These are phyloP conservation scores for Augiades crinisus DNA, from an alignment of 2,888 invertebrate species.

Conservation along the genomic window DNA sequence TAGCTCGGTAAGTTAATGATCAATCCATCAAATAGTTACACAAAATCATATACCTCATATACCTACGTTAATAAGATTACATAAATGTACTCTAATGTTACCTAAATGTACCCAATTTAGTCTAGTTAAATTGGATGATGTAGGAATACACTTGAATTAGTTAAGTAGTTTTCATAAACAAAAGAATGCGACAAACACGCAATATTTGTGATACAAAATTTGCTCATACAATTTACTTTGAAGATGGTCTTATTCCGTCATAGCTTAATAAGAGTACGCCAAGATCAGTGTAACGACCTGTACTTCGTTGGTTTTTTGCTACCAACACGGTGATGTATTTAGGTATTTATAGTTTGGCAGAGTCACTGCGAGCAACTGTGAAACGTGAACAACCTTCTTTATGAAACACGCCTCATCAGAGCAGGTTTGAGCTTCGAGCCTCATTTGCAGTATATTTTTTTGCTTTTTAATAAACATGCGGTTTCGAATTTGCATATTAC, in stretches of 20 bases:
- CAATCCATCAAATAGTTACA: too few species aligned
- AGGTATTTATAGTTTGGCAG: conserved; percentile 37
- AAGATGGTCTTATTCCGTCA: conserved; percentile 18
- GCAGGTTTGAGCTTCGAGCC: conserved; percentile 8
- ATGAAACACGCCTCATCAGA: conserved; percentile 2
- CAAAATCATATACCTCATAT: too few species aligned
- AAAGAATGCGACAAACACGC: background rate
- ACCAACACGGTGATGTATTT: conserved; percentile 32
- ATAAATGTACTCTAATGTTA: too few species aligned
- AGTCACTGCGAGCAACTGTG: conserved; percentile 32
- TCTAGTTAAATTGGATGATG: too few species aligned
- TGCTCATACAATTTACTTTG: background rate
- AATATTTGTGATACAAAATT: background rate
- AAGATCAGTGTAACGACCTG: conserved; percentile 30
- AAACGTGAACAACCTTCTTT: conserved; percentile 36
- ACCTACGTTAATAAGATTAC: too few species aligned
- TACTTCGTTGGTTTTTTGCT: conserved; percentile 36
- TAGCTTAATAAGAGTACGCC: conserved; percentile 19
- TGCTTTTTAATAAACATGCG: too few species aligned
- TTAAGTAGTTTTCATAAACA: too few species aligned
- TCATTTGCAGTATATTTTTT: conserved; percentile 30
- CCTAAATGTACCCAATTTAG: too few species aligned
- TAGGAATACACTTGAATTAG: too few species aligned
- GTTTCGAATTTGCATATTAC: too few species aligned
- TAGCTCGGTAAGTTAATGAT: too few species aligned